Conservation (phyloP, 2,888 invertebrate genomes). For the Microdon myrmicae region DNA sequence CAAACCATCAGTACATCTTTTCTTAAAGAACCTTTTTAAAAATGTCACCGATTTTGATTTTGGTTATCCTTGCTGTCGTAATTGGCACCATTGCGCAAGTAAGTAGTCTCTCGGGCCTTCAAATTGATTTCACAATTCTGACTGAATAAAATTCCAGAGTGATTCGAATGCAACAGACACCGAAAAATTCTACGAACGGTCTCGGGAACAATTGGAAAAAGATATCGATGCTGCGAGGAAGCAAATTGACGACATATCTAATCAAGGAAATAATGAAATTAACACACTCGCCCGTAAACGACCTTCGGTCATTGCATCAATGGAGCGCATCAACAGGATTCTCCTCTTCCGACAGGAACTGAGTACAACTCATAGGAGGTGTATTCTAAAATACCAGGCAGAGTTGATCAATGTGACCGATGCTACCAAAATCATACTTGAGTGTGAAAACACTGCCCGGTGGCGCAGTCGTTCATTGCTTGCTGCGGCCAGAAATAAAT, state of each 20-base stretch:
- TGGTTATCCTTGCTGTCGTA: neutral
- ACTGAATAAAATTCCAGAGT: neutral
- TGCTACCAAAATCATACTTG: neutral
- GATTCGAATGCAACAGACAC: neutral
- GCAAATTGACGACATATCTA: conserved; percentile 1
- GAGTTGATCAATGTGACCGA: neutral
- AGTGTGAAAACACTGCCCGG: neutral
- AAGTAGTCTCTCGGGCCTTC: too few relatives aligned
- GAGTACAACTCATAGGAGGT: neutral
- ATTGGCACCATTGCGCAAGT: too few relatives aligned
- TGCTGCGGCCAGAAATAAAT: neutral
- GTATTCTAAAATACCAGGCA: conserved; percentile 15
- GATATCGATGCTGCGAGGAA: neutral
- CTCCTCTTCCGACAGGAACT: conserved; percentile 6
- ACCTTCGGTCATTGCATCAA: conserved; percentile 3
- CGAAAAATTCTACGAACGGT: neutral
- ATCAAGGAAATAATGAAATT: conserved; percentile 1
- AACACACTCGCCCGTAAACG: conserved; percentile 2
- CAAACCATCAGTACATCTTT: neutral
- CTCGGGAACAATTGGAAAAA: neutral
- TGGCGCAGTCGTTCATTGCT: neutral
- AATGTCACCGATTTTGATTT: neutral
- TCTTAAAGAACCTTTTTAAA: neutral
- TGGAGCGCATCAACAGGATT: conserved; percentile 1
- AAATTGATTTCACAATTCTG: neutral